Percentiles rank a stretch among this genome's conserved stretches.
Conservation (phyloP, 2,113 vertebrate species). For the Cynocephalus volans region DNA sequence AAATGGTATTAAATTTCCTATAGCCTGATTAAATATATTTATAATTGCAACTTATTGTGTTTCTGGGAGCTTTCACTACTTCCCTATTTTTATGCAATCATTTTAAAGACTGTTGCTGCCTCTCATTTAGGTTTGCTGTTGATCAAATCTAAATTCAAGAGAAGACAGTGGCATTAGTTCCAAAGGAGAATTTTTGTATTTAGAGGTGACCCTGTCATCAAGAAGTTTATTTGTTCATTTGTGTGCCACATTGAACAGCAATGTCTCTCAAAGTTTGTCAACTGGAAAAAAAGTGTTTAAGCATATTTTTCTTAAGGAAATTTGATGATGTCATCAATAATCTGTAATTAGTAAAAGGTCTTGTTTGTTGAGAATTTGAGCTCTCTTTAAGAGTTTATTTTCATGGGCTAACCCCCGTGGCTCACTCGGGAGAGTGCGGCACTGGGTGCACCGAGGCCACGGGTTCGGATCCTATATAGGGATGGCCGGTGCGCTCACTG, state of each 20-base stretch:
- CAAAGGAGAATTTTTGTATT: conserved; percentile 36
- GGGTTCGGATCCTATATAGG: too few species aligned
- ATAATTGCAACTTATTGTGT: conserved; percentile 38
- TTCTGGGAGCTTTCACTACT: conserved; percentile 65
- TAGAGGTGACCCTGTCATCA: not conserved
- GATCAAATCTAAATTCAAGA: conserved; percentile 53
- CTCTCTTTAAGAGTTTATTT: conserved; percentile 63
- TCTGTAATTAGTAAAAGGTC: conserved; percentile 34
- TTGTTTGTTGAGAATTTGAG: conserved; percentile 36
- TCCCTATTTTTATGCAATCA: conserved; percentile 57
- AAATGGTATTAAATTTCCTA: conserved; percentile 47
- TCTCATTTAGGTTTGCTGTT: conserved; percentile 33
- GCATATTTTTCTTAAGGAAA: conserved; percentile 63
- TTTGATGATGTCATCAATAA: conserved; percentile 31
- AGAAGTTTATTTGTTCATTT: not conserved
- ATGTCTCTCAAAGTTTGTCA: conserved; percentile 14
- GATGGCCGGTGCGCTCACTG: too few species aligned
- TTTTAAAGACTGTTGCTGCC: conserved; percentile 61
- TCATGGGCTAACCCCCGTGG: too few species aligned
- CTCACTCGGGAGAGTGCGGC: too few species aligned
- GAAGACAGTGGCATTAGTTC: conserved; percentile 27
- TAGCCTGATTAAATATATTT: conserved; percentile 57
- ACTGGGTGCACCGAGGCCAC: too few species aligned
- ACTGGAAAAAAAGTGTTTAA: not conserved
- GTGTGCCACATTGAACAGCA: not conserved